phyloP scores from a whole-genome alignment of 2,113 vertebrate species.

The Paradoxurus hermaphroditus region DNA sequence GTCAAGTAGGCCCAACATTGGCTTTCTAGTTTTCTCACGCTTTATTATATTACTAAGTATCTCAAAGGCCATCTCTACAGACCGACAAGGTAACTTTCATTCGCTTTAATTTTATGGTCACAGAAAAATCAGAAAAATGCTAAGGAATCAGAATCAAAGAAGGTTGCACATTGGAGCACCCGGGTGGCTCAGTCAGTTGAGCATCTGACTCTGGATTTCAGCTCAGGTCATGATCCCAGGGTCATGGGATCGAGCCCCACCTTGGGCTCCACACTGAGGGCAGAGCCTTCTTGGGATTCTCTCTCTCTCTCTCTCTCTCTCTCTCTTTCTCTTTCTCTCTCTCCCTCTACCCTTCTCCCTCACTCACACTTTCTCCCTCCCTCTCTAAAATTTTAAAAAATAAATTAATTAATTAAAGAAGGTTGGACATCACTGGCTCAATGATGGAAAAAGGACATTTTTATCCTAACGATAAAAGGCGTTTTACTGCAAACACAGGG shows the following conservation, averaged over 20 bases:
- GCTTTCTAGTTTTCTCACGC: neutral
- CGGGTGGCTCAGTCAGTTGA: too few species aligned
- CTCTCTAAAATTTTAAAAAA: too few species aligned
- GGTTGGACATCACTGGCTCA: neutral
- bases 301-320: too few species aligned
- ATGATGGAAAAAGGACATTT: neutral
- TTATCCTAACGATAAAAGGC: neutral
- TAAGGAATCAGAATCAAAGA: neutral
- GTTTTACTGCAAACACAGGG: neutral
- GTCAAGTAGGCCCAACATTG: neutral
- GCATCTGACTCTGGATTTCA: too few species aligned
- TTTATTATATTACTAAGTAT: neutral
- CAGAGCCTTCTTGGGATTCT: too few species aligned
- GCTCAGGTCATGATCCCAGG: too few species aligned
- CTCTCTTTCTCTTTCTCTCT: too few species aligned
- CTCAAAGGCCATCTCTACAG: neutral
- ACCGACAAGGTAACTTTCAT: slow-evolving; percentile 1
- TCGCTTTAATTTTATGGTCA: slow-evolving; percentile 16
- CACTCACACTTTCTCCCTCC: too few species aligned
- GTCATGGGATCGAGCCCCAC: too few species aligned
- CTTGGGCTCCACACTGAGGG: too few species aligned
- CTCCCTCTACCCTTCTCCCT: too few species aligned
- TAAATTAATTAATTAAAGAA: neutral
- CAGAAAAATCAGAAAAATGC: neutral
- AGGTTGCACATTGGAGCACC: neutral